Base-by-base conservation (phyloP, 2,797 vertebrate genomes). In the Echeneis naucrates region DNA sequence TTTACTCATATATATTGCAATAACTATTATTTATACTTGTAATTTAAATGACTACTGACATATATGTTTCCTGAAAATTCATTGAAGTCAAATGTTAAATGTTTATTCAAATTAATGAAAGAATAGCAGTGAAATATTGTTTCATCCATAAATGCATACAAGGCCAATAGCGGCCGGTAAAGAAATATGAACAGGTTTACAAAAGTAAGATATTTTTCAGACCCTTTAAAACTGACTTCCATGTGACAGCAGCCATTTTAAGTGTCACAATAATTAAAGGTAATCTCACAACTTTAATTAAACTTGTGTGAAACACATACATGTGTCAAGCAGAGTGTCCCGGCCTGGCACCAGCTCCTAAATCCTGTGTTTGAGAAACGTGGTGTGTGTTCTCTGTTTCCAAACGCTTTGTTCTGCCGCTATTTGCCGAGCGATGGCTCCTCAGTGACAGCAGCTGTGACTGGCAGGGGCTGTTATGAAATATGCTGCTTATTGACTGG, bases 381-480 rank as follows among this genome's bases (percentile, higher is more conserved):
- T 38, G 17, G 47, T 27, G 27, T 38, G 50, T 24, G 69, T 59
- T 62, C 57, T 4, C 38, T 33, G 19, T 75, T 61, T 78, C 65
- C 57, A 19, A 58, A 67, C 55, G 52, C 66, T 78, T 64, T 27
- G 42, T 68, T 64, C 45, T 58, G 75, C 74, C 13, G 38, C 59
- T 66, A 58, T 62, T 57, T 44, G 66, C 14, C 57, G 63, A 60
- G 57, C 2, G n/a, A 56, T 48, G 57, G 69, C 60, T 68, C 50
- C 75, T 72, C 72, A 1, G 80, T 69, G 61, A 84, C 53, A 42
- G 80, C 71, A 80, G 75, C 82, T 76, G 76, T 71, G 73, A 81
- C 45, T 81, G 79, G 71, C 80, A 70, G 77, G 63, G 53, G 47
- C n/a, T 24, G 53, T 69, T 75, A 68, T 59, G 19, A 68, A 71